Evolutionary conservation across 2,113 vertebrate genomes (phyloP).

Genomic region (Turnix velox): DNA sequence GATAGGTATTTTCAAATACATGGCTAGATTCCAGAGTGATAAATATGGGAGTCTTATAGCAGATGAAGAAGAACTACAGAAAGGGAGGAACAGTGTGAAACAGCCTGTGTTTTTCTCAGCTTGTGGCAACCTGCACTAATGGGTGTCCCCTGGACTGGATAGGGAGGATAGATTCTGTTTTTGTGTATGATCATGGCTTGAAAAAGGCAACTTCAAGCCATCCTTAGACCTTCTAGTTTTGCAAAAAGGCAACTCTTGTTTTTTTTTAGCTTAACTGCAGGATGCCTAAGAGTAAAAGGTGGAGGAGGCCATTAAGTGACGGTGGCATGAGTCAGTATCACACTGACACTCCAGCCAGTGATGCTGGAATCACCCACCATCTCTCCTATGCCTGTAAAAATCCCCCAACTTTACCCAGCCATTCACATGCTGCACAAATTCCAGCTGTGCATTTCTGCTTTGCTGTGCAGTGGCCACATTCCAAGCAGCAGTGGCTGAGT

Average conservation of each 20-base stretch:
- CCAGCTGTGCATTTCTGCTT: neutral
- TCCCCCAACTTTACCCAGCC: neutral
- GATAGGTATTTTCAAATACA: neutral
- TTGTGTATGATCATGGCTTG: neutral
- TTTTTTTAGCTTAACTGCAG: neutral
- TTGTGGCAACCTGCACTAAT: neutral
- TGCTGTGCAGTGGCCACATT: neutral
- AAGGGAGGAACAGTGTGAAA: neutral
- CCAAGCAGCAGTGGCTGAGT: neutral
- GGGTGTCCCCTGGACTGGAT: neutral
- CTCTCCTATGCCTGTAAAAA: neutral
- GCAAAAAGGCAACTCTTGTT: neutral
- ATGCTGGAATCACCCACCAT: neutral
- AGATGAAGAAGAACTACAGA: neutral
- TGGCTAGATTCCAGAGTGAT: neutral
- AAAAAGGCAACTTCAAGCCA: neutral
- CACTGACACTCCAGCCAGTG: neutral
- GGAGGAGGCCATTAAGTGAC: neutral
- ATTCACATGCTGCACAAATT: neutral
- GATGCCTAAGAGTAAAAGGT: neutral
- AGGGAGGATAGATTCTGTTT: neutral
- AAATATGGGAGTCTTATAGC: neutral
- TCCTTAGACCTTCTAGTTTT: neutral
- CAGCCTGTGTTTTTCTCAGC: neutral
- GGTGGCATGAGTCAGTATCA: neutral